Evolutionary conservation across 2,797 vertebrate species (phyloP).

Genomic region (Spinibarbus caldwelli): DNA sequence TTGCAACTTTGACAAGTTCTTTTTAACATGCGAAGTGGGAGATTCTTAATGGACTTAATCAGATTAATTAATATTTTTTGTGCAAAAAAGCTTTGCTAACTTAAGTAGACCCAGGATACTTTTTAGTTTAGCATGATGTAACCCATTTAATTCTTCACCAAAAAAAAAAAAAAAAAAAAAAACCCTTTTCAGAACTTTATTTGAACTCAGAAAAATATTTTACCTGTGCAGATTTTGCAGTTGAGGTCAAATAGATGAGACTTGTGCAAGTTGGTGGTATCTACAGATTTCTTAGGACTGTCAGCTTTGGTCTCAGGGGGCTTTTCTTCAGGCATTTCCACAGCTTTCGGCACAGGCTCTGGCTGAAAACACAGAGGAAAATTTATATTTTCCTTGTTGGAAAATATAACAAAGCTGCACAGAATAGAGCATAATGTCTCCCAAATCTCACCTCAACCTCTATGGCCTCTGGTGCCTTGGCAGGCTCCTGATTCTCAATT

Average conservation of each 20-base stretch:
- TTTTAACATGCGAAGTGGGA: background rate
- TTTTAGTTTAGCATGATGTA: background rate
- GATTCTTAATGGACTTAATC: background rate
- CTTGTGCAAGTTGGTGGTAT: conserved; percentile 94
- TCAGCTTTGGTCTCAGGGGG: conserved; percentile 80
- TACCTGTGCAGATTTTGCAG: conserved; percentile 99
- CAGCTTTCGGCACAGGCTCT: conserved; percentile 76
- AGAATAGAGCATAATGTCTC: background rate
- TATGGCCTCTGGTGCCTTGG: conserved; percentile 86
- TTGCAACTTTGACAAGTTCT: background rate
- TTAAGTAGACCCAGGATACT: background rate
- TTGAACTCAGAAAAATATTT: background rate
- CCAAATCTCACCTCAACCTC: conserved; percentile 82
- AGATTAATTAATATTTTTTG: background rate
- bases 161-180: too few relatives aligned
- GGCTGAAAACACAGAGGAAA: conserved; percentile 60
- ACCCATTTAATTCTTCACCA: background rate
- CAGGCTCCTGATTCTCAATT: conserved; percentile 94
- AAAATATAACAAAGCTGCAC: background rate
- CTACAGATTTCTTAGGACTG: conserved; percentile 78
- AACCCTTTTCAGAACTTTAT: background rate
- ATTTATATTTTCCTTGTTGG: background rate
- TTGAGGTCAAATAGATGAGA: conserved; percentile 97
- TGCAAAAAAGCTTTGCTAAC: background rate
- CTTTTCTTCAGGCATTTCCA: conserved; percentile 82